Evolutionary conservation across 2,888 invertebrate genomes (phyloP).

Genomic region (Julus scanicus): DNA sequence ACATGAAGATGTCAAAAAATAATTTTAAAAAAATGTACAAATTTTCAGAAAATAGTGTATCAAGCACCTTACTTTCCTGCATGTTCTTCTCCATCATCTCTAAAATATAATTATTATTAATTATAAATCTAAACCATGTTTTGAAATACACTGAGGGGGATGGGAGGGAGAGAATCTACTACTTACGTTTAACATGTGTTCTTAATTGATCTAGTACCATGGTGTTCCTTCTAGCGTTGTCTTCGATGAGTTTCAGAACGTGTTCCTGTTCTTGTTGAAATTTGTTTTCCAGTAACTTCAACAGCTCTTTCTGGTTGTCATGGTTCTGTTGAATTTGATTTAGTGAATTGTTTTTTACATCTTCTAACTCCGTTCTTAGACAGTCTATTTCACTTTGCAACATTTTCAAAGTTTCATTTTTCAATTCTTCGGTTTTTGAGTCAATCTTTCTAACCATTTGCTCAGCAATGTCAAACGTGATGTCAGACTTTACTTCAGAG

Average conservation of each 20-base stretch:
- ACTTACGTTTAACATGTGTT: background rate
- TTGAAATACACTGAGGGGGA: background rate
- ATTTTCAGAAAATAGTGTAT: background rate
- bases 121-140: background rate
- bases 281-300: background rate
- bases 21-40: background rate
- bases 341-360: background rate
- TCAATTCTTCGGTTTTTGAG: background rate
- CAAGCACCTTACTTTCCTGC: background rate
- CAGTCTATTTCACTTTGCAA: background rate
- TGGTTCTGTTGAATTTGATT: background rate
- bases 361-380: background rate
- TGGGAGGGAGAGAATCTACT: background rate
- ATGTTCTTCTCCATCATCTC: background rate
- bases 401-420: background rate
- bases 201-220: background rate
- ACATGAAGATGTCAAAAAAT: background rate
- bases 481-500: background rate
- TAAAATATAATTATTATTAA: background rate
- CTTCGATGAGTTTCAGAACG: background rate
- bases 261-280: background rate
- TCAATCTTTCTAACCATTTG: background rate
- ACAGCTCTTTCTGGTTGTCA: background rate
- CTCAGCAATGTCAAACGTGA: background rate
- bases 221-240: background rate